Percentiles rank a stretch among this genome's conserved stretches.
Conservation (phyloP, 1,140 invertebrate genomes). For the Drosophila repletoides region DNA sequence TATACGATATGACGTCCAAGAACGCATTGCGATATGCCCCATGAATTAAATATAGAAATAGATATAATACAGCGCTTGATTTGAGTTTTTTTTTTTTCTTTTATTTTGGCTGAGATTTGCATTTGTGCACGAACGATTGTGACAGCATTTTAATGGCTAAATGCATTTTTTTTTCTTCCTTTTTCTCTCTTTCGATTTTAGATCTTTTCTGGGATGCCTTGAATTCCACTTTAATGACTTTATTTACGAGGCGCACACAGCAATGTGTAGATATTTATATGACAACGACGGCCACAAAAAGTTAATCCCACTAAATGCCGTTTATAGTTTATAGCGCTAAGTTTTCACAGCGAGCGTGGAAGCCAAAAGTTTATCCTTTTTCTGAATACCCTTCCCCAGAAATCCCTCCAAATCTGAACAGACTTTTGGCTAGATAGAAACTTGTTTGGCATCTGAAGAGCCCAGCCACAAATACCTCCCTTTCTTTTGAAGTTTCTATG, state of each 20-base stretch:
- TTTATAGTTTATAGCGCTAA: slow-evolving; percentile 75
- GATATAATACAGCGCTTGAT: too few relatives aligned
- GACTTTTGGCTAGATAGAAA: too few relatives aligned
- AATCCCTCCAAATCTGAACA: too few relatives aligned
- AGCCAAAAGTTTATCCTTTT: slow-evolving; percentile 7
- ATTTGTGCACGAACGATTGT: slow-evolving; percentile 17
- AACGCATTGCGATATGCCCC: slow-evolving; percentile 5
- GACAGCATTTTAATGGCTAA: slow-evolving; percentile 23
- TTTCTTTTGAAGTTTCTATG: too few relatives aligned
- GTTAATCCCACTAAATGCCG: slow-evolving; percentile 78
- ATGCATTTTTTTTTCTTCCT: slow-evolving; percentile 9
- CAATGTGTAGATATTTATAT: slow-evolving; percentile 56
- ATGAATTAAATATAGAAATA: too few relatives aligned
- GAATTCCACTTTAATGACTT: slow-evolving; percentile 71
- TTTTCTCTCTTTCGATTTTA: slow-evolving; percentile 31
- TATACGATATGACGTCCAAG: slow-evolving; percentile 58
- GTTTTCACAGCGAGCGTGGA: not conserved
- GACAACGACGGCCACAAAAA: slow-evolving; percentile 72
- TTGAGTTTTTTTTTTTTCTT: too few relatives aligned
- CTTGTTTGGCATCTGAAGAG: too few relatives aligned
- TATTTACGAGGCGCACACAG: slow-evolving; percentile 69
- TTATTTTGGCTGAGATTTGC: slow-evolving; percentile 18
- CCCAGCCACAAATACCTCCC: slow-evolving; percentile 1
- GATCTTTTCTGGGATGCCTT: slow-evolving; percentile 41
- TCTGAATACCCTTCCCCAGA: not conserved